These are phyloP conservation scores for Anthopleura sola DNA, from an alignment of 64 coral and sea anemone genomes.

Conservation along the genomic window DNA sequence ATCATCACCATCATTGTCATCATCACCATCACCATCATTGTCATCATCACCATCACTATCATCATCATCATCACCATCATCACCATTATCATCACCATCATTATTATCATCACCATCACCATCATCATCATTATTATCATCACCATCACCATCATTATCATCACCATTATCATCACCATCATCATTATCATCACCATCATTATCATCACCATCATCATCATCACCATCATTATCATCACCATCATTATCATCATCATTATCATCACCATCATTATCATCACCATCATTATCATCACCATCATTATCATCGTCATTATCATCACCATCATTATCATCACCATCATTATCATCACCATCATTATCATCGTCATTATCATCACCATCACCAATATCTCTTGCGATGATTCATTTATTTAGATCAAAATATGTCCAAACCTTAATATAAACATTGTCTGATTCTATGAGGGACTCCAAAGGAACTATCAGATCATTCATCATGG, in stretches of 20 bases:
- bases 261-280: background rate
- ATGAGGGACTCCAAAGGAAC: slow-evolving; percentile 34
- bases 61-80: background rate
- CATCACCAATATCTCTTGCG: background rate
- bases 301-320: background rate
- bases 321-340: background rate
- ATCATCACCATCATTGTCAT: no score
- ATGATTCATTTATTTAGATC: background rate
- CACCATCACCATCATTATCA: no score
- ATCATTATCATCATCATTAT: no score
- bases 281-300: background rate
- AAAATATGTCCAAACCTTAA: slow-evolving; percentile 33
- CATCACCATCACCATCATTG: background rate
- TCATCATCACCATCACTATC: background rate
- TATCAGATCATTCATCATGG: slow-evolving; percentile 51
- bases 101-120: no score
- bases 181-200: background rate
- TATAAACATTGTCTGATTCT: slow-evolving; percentile 30
- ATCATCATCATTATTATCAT: no score
- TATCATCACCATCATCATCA: background rate
- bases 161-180: background rate
- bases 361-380: background rate
- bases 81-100: background rate
- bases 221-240: no score
- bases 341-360: no score